A percentile compares a stretch with the other conserved stretches of the same genome.
phyloP scores from a whole-genome alignment of 2,797 vertebrate species.

The Hemibagrus guttatus region DNA sequence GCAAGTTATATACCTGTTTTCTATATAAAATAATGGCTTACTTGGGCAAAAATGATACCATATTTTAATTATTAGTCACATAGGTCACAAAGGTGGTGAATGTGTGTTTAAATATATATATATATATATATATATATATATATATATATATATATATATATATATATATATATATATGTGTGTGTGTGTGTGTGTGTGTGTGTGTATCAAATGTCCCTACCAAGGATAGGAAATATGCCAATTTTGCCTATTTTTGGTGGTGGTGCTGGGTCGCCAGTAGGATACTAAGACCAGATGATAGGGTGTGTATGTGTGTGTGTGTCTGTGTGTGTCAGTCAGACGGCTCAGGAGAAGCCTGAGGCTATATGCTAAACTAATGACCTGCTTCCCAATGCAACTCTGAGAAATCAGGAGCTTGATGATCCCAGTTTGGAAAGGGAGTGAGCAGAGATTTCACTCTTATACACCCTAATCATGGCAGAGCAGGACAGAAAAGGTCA shows the following conservation, averaged over 20 bases:
- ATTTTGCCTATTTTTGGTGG: not conserved
- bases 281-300: not conserved
- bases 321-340: not conserved
- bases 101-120: not conserved
- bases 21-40: slow-evolving; percentile 63
- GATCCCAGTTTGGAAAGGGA: not conserved
- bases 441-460: slow-evolving; percentile 2
- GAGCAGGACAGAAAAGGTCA: not conserved
- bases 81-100: not conserved
- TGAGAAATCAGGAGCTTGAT: slow-evolving; percentile 18
- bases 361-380: slow-evolving; percentile 64
- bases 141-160: not conserved
- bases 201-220: not conserved
- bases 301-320: not conserved
- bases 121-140: not conserved
- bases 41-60: slow-evolving; percentile 45
- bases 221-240: not conserved
- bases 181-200: slow-evolving; percentile 10
- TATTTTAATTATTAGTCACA: slow-evolving; percentile 28
- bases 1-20: slow-evolving; percentile 58
- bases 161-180: not conserved
- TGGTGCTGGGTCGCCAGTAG: not conserved
- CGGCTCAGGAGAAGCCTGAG: slow-evolving; percentile 39
- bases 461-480: slow-evolving; percentile 17
- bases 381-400: slow-evolving; percentile 41